phyloP scores from a whole-genome alignment of 2,113 vertebrate genomes.

The Penelope pileata region DNA sequence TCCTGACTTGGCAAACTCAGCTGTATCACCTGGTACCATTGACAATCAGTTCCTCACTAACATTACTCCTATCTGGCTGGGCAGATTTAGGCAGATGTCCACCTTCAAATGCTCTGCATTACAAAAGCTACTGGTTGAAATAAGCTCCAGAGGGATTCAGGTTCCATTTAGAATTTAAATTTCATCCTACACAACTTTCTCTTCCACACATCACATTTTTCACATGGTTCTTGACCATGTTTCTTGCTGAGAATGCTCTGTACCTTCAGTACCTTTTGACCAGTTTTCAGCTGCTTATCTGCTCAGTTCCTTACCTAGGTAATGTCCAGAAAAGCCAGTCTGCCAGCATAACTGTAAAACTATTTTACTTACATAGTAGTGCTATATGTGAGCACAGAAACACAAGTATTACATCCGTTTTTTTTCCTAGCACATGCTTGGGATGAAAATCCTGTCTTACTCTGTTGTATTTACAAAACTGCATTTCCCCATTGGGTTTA shows the following conservation, averaged over 20 bases:
- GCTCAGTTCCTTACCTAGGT: not conserved
- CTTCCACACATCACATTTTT: fast-evolving
- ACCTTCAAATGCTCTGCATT: not conserved
- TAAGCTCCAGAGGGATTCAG: not conserved
- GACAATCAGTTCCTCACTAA: not conserved
- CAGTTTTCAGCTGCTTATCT: not conserved
- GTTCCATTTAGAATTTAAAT: not conserved
- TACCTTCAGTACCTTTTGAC: not conserved
- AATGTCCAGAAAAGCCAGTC: not conserved
- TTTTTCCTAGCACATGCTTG: not conserved
- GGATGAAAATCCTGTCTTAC: not conserved
- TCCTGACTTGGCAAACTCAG: not conserved
- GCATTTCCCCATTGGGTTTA: not conserved
- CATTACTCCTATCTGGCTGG: not conserved
- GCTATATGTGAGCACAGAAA: not conserved
- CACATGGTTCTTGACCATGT: not conserved
- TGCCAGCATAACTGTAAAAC: not conserved
- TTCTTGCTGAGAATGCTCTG: not conserved
- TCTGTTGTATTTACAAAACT: not conserved
- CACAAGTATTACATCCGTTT: not conserved
- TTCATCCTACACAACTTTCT: not conserved
- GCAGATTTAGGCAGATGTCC: not conserved
- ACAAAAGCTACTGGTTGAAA: not conserved
- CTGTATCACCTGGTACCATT: not conserved
- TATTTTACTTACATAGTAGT: not conserved